Evolutionary conservation across 2,797 vertebrate species (phyloP).

Genomic region (Betta splendens): DNA sequence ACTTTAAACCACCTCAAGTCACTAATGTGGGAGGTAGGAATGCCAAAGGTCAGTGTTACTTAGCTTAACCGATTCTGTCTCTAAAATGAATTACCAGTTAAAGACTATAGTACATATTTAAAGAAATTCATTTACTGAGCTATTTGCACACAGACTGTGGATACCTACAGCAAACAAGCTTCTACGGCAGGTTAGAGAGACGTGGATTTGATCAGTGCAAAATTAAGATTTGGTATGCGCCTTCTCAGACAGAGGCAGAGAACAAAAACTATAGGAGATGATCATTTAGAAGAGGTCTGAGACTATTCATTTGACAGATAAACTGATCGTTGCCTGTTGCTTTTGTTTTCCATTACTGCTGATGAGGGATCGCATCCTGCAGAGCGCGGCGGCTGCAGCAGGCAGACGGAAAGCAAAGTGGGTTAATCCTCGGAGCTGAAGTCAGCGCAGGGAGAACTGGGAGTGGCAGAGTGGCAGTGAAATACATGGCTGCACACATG

Average conservation of each 20-base stretch:
- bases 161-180: background rate
- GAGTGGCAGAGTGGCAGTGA: slow-evolving; percentile 7
- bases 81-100: background rate
- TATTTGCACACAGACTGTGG: background rate
- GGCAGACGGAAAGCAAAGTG: slow-evolving; percentile 41
- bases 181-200: background rate
- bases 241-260: background rate
- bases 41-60: slow-evolving; percentile 25
- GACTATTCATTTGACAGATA: slow-evolving; percentile 8
- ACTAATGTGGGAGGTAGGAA: slow-evolving; percentile 25
- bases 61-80: background rate
- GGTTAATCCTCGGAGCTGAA: slow-evolving; percentile 49
- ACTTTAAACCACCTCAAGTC: slow-evolving; percentile 16
- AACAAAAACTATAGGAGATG: background rate
- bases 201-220: too few species aligned
- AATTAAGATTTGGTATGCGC: background rate
- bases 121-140: too few species aligned
- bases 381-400: slow-evolving; percentile 13
- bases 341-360: slow-evolving; percentile 23
- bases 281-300: slow-evolving; percentile 18
- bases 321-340: slow-evolving; percentile 20
- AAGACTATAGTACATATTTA: background rate
- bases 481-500: slow-evolving; percentile 11
- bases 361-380: slow-evolving; percentile 23
- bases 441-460: slow-evolving; percentile 1